Evolutionary conservation across 2,797 vertebrate genomes (phyloP), one percentile per base, ranked within the genome.

Genomic region (Ptychobarbus kaznakovi): DNA sequence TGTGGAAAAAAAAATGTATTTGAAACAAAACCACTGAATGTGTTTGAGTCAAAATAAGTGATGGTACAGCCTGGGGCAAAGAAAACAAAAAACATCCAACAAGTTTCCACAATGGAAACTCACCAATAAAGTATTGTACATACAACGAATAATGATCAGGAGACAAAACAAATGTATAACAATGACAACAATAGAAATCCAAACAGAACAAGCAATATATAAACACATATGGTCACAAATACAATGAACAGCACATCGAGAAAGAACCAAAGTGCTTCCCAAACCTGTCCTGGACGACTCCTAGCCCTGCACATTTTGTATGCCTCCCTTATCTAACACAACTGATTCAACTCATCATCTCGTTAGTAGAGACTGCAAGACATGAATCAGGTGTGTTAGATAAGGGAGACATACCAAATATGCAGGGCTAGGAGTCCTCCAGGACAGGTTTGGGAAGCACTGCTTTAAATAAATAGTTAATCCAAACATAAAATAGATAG

Each of bases 91-190:
- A 32, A 1, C 13, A 42, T 22, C 15, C 12, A 77, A 42, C 53
- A 25, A 61, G 38, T 63, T 63, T 78, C 56, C 76, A 78, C 56
- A 11, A 28, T 25, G 76, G 56, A 78, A 78, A 78, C 38, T 63
- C 76, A 63, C 38, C 22, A 44, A 42, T 42, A 28, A 78, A 61
- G 56, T 22, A 61, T 68, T 58, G 28, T 6, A 28, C 35, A 69
- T 40, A 28, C 15, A 18, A 20, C 56, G 20, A 16, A 69, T 46
- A 80, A 66, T 1, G 22, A 40, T 42, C 22, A 53, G 49, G 3
- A 69, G 25, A 53, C 3, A 53, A 68, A 38, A 35, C n/a, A 38
- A 1, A 6, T 12, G 15, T 3, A 28, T 53, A 38, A 73, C 38
- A 72, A 73, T 12, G 11, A 82, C 25, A 72, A 42, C 51, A 44